Conservation (phyloP, 2,113 vertebrate genomes). For the Canis aureus region DNA sequence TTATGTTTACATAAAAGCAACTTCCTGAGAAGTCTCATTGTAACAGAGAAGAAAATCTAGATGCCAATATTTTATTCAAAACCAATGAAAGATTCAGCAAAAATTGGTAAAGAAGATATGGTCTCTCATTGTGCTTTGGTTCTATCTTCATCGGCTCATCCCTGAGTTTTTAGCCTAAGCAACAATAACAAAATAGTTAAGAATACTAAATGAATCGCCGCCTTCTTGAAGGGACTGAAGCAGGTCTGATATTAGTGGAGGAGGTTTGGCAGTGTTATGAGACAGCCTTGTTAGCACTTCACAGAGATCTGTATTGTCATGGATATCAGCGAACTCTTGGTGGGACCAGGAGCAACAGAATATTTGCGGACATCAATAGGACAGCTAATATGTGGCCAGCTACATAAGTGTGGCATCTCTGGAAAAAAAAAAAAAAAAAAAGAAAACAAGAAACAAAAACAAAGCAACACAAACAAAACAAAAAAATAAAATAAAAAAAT, state of each 20-base stretch:
- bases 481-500: neutral
- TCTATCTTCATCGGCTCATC: neutral
- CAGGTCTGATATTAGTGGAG: neutral
- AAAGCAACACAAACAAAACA: neutral
- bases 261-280: neutral
- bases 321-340: neutral
- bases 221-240: neutral
- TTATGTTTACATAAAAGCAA: neutral
- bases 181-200: neutral
- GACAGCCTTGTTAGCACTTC: neutral
- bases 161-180: neutral
- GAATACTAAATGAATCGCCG: neutral
- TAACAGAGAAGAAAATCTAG: neutral
- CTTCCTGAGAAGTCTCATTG: neutral
- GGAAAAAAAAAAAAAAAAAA: neutral
- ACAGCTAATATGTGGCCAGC: neutral
- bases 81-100: neutral
- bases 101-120: neutral
- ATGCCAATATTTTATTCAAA: neutral
- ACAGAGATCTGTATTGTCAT: neutral
- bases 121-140: neutral
- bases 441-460: neutral
- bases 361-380: neutral
- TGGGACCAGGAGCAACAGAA: neutral
- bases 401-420: neutral